Evolutionary conservation across 30 jellyfish, hydroid and myxozoan species (phyloP), one percentile per base, ranked within the genome.

Genomic region (Chironex yamaguchii): DNA sequence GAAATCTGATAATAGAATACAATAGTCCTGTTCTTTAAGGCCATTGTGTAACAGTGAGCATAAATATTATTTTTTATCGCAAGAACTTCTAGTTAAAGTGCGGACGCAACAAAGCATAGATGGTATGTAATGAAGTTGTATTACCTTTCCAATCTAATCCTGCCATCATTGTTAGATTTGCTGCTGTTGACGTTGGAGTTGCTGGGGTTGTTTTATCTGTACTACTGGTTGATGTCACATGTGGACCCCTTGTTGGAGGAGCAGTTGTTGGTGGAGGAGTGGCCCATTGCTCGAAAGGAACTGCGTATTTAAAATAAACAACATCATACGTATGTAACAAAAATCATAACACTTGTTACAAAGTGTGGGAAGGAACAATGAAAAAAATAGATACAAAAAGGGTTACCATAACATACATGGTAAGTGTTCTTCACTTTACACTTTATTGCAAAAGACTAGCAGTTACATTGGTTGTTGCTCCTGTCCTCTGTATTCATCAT

Each of bases 211-310:
- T 79, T 20, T 82, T 88, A 13, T 33, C 1, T 29, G 62, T 68
- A 9, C 68, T 28, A 0, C 51, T 2, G 3, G 58, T 2, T 4
- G 79, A 29, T 3, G 82, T 49, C 1, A 48, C 27, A 14, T 66
- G 24, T n/a, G 66, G 66, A 26, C 71, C 62, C 4, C 85, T 79
- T n/a, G 96, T 67, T 32, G 92, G 71, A 0, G 96, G 92, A 21
- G 48, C 72, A 3, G 96, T 88, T 25, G 92, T 62, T 2, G 96
- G 92, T 23, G 84, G 85, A 29, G 96, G 79, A 23, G 96, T 88
- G 21, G 96, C 96, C 96, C 96, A 86, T 51, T 74, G 90, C 75
- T 86, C 96, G 66, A 86, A 86, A 9, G 96, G 90, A 26, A 86
- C 96, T 86, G 75, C 26, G 62, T 52, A 11, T 9, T 48, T 48